Percentiles rank a stretch among this genome's conserved stretches.
Conservation (phyloP, 2,797 vertebrate species). For the Melanotaenia trifasciata region DNA sequence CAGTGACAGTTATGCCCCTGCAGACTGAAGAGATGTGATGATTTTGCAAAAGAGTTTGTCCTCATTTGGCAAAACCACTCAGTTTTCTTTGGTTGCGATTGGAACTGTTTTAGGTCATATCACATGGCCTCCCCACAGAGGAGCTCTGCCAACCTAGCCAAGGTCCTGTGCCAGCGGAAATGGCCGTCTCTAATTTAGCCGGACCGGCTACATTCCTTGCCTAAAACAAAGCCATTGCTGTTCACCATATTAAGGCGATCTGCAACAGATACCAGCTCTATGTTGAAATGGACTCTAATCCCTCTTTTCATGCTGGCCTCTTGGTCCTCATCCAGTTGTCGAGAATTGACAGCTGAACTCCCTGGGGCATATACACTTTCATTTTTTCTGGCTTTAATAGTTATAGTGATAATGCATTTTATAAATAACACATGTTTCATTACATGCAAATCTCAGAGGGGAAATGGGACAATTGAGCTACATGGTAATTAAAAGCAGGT, state of each 20-base stretch:
- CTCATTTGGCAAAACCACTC: background rate
- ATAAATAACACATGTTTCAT: conserved; percentile 67
- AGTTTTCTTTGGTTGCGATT: background rate
- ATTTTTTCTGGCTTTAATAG: conserved; percentile 42
- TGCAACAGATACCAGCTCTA: conserved; percentile 72
- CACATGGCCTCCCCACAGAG: conserved; percentile 4
- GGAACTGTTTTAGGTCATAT: conserved; percentile 16
- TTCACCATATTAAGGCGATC: conserved; percentile 72
- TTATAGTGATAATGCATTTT: conserved; percentile 49
- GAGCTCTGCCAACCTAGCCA: conserved; percentile 50
- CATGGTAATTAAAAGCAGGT: conserved; percentile 56
- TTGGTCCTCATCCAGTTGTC: conserved; percentile 65
- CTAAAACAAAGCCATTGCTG: conserved; percentile 76
- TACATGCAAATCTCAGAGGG: conserved; percentile 45
- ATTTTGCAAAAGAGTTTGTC: conserved; percentile 1
- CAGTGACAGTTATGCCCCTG: background rate
- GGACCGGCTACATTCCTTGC: conserved; percentile 68
- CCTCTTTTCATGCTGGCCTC: conserved; percentile 63
- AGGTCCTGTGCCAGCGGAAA: conserved; percentile 62
- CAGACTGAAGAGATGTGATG: background rate
- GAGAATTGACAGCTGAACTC: conserved; percentile 55
- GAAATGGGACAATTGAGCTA: conserved; percentile 26
- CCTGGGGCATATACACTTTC: conserved; percentile 29
- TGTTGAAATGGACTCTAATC: conserved; percentile 71
- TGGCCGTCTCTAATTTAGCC: conserved; percentile 64